Evolutionary conservation across 2,113 vertebrate genomes (phyloP).

Genomic region (Sylvia atricapilla): DNA sequence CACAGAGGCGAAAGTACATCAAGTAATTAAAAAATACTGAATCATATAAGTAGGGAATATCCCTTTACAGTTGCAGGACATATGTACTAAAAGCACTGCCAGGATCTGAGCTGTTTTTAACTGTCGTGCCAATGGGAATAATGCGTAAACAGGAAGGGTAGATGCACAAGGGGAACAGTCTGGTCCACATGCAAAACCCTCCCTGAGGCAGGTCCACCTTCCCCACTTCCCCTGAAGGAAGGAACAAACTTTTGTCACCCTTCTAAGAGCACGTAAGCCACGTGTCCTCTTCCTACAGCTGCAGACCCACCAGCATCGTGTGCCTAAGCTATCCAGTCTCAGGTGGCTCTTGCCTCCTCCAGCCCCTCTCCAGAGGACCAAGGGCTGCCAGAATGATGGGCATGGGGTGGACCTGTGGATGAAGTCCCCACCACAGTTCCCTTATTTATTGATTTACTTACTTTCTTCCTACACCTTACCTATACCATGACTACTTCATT

Average conservation of each 20-base stretch:
- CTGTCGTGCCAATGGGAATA: neutral
- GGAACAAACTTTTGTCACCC: neutral
- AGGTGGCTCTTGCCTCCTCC: neutral
- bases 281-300: neutral
- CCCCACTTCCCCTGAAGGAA: neutral
- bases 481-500: neutral
- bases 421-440: neutral
- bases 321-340: neutral
- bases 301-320: neutral
- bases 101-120: slow-evolving; percentile 4
- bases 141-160: slow-evolving; percentile 10
- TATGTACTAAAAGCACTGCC: neutral
- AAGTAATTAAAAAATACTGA: slow-evolving; percentile 32
- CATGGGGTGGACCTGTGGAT: neutral
- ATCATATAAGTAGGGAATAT: slow-evolving; percentile 1
- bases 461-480: neutral
- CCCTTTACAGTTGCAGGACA: neutral
- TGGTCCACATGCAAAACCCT: neutral
- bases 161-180: neutral
- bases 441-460: neutral
- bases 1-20: neutral
- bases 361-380: neutral
- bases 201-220: neutral
- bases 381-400: neutral
- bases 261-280: neutral